Evolutionary conservation across 2,797 vertebrate genomes (phyloP), one percentile per base, ranked within the genome.

Genomic region (Odontamblyopus lacepedii): DNA sequence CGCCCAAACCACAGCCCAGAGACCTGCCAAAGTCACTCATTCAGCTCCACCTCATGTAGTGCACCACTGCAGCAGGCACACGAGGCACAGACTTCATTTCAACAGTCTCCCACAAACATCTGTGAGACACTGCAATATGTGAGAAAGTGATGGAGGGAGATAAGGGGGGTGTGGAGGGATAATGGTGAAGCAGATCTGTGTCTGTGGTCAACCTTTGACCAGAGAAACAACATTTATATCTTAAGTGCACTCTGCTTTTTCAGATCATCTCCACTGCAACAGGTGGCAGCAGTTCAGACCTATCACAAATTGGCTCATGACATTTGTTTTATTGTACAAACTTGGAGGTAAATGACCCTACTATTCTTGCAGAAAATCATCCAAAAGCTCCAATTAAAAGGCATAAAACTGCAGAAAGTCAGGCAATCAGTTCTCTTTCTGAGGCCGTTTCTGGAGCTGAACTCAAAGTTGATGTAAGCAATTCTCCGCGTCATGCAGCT

Each of bases 1-100:
- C 48, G 78, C 85, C 91, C 90, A 92, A 93, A 92, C 92, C 93
- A 70, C 92, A 93, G 84, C 85, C 64, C 87, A 72, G 77, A 83
- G 67, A 82, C 81, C 87, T 90, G 90, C 92, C 90, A 93, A 83
- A 88, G 85, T 80, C 82, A 81, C 81, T 92, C 87, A 89, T 88
- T 91, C 90, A 82, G 64, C 80, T 78, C 81, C 32, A 78, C 85
- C 88, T 87, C 72, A 89, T 85, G 83, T 87, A 75, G 78, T 78
- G 85, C 82, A 85, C 78, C 83, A 78, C 77, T 79, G 19, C 80
- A 79, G 15, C 4, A 2, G 60, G 26, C 35, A 81, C 78, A 79
- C 77, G 56, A 80, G 78, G 71, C 77, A 38, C 71, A 66, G 75
- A 75, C 81, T 74, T 55, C 9, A 79, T 77, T 81, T 85, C 78